Evolutionary conservation across 2,797 vertebrate species (phyloP).

Genomic region (Ctenopoma kingsleyae): DNA sequence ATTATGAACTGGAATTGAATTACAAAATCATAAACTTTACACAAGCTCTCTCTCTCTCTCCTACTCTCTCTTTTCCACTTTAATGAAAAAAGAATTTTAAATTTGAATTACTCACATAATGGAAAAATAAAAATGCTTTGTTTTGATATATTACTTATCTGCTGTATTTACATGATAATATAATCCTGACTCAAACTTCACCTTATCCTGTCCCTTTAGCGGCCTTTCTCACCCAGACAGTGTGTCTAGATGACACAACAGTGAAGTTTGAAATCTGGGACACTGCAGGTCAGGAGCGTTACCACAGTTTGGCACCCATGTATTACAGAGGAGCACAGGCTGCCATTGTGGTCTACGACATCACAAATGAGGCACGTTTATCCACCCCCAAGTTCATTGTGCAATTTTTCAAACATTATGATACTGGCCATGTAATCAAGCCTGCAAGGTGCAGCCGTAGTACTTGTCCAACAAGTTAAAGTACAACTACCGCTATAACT

Average conservation of each 20-base stretch:
- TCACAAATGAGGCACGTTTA: conserved; percentile 92
- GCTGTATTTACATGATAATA: conserved; percentile 5
- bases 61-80: not conserved
- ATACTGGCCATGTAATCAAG: not conserved
- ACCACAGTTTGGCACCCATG: conserved; percentile 99
- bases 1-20: not conserved
- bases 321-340: conserved; percentile 99
- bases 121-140: not conserved
- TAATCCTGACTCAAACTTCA: conserved; percentile 12
- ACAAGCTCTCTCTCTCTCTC: no score
- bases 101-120: not conserved
- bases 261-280: conserved; percentile 99
- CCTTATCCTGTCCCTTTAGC: conserved; percentile 79
- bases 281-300: conserved; percentile 97
- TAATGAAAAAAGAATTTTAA: not conserved
- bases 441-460: not conserved
- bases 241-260: conserved; percentile 98
- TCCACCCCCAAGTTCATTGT: not conserved
- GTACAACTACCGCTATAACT: not conserved
- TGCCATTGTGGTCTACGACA: conserved; percentile 98
- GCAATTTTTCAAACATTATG: not conserved
- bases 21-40: no score
- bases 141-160: not conserved
- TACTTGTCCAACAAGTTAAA: not conserved
- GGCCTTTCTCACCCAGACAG: conserved; percentile 98